Conservation (phyloP, 2,797 vertebrate species). For the Catamblyrhynchus diadema region DNA sequence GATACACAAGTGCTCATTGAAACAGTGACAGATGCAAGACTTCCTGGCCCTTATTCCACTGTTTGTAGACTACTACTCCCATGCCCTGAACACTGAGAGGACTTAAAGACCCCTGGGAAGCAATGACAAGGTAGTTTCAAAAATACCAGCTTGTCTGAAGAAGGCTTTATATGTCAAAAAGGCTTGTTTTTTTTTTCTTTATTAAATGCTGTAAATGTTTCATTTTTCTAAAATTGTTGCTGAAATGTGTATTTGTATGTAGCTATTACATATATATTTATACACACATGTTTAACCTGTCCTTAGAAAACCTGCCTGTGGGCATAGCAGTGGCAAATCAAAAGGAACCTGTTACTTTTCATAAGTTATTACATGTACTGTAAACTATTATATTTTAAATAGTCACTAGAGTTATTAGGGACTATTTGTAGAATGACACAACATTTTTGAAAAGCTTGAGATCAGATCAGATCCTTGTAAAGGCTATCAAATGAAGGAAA, state of each 20-base stretch:
- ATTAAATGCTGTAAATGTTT: not conserved
- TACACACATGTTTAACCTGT: not conserved
- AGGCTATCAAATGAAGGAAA: not conserved
- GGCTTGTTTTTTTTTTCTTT: rapidly evolving
- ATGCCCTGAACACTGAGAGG: not conserved
- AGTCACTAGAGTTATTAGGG: not conserved
- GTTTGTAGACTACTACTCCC: not conserved
- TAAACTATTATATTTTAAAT: not conserved
- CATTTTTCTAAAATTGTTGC: not conserved
- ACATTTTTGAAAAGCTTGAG: not conserved
- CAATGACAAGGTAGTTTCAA: not conserved
- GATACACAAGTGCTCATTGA: not conserved
- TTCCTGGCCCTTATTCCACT: not conserved
- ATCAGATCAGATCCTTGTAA: not conserved
- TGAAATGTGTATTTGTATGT: not conserved
- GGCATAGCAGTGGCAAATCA: not conserved
- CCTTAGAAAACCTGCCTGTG: not conserved
- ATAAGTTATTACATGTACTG: not conserved
- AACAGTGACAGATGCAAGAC: not conserved
- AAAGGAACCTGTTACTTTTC: not conserved
- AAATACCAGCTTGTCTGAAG: not conserved
- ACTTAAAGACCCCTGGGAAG: not conserved
- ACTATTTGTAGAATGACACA: not conserved
- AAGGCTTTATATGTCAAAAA: not conserved
- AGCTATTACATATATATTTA: not conserved